Percentiles rank a stretch among this genome's conserved stretches.
These are phyloP conservation scores for Deilephila elpenor DNA, from an alignment of 2,888 invertebrate genomes.

Conservation along the genomic window DNA sequence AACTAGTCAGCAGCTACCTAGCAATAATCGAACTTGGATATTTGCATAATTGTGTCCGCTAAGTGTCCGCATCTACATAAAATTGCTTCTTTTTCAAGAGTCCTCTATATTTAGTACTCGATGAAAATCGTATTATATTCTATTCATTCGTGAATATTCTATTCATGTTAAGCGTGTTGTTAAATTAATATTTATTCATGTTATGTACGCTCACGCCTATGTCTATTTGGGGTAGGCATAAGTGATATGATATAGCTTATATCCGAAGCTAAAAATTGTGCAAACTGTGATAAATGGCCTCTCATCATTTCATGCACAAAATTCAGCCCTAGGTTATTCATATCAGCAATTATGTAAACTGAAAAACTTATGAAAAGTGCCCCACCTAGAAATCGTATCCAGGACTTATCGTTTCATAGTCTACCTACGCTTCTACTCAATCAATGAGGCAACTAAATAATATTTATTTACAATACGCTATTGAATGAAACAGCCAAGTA, in stretches of 20 bases:
- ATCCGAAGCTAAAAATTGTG: no score
- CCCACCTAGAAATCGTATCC: no score
- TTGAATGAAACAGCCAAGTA: background rate
- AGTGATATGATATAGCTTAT: no score
- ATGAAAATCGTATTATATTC: conserved; percentile 64
- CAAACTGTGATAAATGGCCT: no score
- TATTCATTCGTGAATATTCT: conserved; percentile 56
- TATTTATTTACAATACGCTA: conserved; percentile 26
- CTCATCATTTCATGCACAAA: no score
- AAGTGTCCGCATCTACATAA: conserved; percentile 81
- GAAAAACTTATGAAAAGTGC: no score
- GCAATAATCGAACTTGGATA: conserved; percentile 75
- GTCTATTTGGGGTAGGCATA: no score
- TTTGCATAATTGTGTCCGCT: conserved; percentile 81
- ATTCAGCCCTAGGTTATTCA: no score
- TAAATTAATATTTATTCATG: conserved; percentile 49
- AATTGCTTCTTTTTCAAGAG: conserved; percentile 77
- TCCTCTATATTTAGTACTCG: conserved; percentile 69
- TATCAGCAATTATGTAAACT: no score
- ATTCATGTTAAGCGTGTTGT: conserved; percentile 45
- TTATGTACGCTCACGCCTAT: no score
- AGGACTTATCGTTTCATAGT: no score
- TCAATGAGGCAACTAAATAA: background rate
- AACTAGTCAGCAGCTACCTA: conserved; percentile 75
- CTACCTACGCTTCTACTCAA: no score